phyloP scores from a whole-genome alignment of 2,113 vertebrate genomes.

The Spheniscus mendiculus region DNA sequence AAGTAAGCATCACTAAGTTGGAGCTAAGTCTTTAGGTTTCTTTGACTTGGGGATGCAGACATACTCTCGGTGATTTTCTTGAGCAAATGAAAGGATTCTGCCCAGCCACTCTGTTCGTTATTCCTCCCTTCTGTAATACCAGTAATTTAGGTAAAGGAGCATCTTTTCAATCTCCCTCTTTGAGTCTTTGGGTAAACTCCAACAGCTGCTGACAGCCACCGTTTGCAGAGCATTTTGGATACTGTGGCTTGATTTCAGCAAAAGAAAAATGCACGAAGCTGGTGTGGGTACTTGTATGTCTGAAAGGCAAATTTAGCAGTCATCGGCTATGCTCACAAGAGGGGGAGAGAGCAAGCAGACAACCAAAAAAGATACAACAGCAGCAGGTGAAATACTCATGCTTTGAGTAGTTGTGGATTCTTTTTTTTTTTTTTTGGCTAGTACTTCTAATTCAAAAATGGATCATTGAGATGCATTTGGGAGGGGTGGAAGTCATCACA shows the following conservation, averaged over 20 bases:
- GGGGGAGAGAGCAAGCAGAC: neutral
- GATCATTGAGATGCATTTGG: neutral
- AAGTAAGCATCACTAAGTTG: accelerated
- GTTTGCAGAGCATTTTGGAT: neutral
- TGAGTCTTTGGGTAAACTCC: neutral
- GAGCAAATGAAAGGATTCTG: neutral
- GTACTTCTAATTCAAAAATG: neutral
- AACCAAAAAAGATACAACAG: neutral
- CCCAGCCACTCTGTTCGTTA: neutral
- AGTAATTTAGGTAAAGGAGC: neutral
- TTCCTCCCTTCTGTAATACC: neutral
- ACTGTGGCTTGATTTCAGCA: neutral
- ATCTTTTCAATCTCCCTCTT: neutral
- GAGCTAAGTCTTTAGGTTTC: neutral
- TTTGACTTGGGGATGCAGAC: neutral
- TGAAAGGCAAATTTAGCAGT: neutral
- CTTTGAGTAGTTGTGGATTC: neutral
- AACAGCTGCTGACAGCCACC: neutral
- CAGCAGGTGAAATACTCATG: neutral
- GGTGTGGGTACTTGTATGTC: neutral
- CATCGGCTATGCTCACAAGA: neutral
- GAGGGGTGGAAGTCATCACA: neutral
- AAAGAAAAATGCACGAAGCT: neutral
- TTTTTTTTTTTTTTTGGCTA: neutral
- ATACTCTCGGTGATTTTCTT: accelerated